Base-by-base conservation (phyloP, 2,888 invertebrate species). In the Protophormia terraenovae region DNA sequence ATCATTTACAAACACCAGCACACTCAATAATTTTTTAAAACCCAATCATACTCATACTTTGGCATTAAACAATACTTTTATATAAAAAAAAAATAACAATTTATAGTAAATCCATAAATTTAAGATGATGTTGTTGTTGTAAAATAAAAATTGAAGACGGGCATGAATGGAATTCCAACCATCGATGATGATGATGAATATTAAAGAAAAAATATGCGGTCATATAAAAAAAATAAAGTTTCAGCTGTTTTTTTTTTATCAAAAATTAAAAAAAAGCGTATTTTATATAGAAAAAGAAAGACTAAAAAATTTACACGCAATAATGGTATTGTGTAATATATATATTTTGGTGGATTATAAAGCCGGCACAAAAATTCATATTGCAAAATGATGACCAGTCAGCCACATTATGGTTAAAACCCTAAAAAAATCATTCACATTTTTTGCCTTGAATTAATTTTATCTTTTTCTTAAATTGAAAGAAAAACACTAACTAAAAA, bases 361-460 rank as follows among this genome's bases (percentile, higher is more conserved):
- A 35, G 60, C 2, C 3, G 2, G 22, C 38, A 35, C 22, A 35
- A 1, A 6, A 22, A 10, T 24, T 19, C 38, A 64, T 22, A 14
- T 24, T 41, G 62, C 62, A 38, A 41, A 41, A 8, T 64, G 38
- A 64, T 64, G 38, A 64, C 14, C 24, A 64, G 38, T 14, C 12
- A 32, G 1, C 19, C 29, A 45, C 1, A n/a, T 8, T 58, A 16
- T 16, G n/a, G 55, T 58, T n/a, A n/a, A 58, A 29, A 29, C 8
- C 7, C n/a, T 14, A 14, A 16, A 12, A 22, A 22, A 35, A 27
- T 71, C 12, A 12, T 71, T 35, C 29, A 47, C 12, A 60, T 60
- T 35, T 72, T 45, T 73, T 75, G 60, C 64, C 75, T 64, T 75
- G 38, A 64, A 38, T 32, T 60, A 47, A 60, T 45, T 45, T 16